Evolutionary conservation across 2,113 vertebrate genomes (phyloP).

Genomic region (Lasiurus borealis): DNA sequence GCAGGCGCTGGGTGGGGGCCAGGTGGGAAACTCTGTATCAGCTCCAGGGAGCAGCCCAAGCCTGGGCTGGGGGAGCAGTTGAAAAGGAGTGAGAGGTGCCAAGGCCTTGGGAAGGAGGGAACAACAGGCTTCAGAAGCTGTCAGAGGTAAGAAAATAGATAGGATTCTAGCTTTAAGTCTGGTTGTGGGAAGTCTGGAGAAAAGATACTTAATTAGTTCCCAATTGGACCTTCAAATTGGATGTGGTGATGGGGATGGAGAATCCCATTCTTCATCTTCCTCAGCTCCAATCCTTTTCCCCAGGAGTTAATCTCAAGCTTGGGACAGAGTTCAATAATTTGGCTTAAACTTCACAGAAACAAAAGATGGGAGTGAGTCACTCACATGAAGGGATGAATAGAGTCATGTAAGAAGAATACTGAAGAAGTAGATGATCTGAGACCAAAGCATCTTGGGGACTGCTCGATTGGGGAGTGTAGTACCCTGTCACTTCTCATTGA

Average conservation of each 20-base stretch:
- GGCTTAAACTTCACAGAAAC: neutral
- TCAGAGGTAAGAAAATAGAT: neutral
- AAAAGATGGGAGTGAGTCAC: neutral
- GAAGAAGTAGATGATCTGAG: neutral
- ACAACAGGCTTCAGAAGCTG: neutral
- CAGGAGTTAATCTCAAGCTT: neutral
- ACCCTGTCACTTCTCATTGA: neutral
- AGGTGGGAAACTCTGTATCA: neutral
- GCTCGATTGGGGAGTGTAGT: neutral
- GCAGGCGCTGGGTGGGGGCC: neutral
- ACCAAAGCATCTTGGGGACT: neutral
- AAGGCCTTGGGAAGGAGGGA: neutral
- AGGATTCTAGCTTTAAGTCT: neutral
- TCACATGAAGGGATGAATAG: neutral
- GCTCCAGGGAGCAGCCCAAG: neutral
- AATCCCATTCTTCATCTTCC: neutral
- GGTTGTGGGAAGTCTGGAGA: neutral
- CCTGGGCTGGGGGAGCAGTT: neutral
- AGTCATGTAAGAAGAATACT: neutral
- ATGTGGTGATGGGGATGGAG: neutral
- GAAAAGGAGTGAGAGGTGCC: neutral
- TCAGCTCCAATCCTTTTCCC: neutral
- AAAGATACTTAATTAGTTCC: neutral
- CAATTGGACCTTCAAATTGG: neutral
- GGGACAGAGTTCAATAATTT: neutral